phyloP scores from a whole-genome alignment of 2,797 vertebrate genomes.

The Gambusia yucatana region DNA sequence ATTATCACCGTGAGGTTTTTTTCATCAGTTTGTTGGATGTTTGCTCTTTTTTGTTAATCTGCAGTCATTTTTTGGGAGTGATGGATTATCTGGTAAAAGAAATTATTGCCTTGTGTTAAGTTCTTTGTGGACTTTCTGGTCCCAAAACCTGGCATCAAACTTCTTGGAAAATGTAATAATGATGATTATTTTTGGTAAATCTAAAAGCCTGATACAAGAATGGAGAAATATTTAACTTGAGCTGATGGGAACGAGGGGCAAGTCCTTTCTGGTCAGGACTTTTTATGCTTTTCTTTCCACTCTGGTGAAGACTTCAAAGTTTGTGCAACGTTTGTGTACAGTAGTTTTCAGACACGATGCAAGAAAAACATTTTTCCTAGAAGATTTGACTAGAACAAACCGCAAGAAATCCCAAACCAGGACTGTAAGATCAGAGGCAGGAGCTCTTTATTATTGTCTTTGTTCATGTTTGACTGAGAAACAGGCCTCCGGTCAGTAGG shows the following conservation, averaged over 20 bases:
- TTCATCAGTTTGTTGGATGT: neutral
- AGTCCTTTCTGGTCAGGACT: neutral
- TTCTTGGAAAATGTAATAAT: neutral
- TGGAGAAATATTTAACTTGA: neutral
- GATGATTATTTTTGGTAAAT: neutral
- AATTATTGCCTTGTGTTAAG: neutral
- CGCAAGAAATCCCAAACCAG: neutral
- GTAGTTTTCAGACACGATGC: neutral
- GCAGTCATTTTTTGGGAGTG: neutral
- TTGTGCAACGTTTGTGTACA: neutral
- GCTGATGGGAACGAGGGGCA: neutral
- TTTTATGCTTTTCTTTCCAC: neutral
- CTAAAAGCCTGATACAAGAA: neutral
- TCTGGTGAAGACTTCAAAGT: neutral
- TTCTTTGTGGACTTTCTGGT: neutral
- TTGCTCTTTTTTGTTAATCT: neutral
- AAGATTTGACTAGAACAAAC: neutral
- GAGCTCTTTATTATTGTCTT: no score
- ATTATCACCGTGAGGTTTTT: conserved; percentile 5
- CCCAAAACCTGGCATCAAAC: neutral
- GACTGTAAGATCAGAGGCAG: neutral
- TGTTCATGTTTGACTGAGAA: no score
- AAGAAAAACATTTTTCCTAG: neutral
- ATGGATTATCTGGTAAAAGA: neutral
- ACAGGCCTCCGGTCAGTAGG: no score